Percentiles rank a stretch among this genome's conserved stretches.
phyloP scores from a whole-genome alignment of 1,140 invertebrate genomes.

The Lordiphosa clarofinis region DNA sequence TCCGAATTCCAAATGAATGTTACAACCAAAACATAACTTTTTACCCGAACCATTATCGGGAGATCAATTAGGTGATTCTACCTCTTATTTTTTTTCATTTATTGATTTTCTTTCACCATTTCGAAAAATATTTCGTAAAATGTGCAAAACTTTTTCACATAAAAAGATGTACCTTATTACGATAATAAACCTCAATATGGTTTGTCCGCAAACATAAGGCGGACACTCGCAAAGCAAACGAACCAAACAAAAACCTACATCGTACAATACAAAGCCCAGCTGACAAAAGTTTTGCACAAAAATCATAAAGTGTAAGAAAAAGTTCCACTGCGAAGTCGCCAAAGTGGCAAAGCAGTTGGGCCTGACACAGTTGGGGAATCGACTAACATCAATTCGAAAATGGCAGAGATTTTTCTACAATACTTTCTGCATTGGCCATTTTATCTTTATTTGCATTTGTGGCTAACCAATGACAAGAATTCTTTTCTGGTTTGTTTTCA shows the following conservation, averaged over 20 bases:
- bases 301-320: conserved; percentile 54
- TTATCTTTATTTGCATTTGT: conserved; percentile 16
- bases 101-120: too few relatives aligned
- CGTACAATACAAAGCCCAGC: conserved; percentile 24
- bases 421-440: conserved; percentile 2
- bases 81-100: too few relatives aligned
- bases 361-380: conserved; percentile 27
- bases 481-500: not conserved
- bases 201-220: conserved; percentile 21
- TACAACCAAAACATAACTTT: too few relatives aligned
- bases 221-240: not conserved
- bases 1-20: too few relatives aligned
- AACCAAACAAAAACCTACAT: conserved; percentile 15
- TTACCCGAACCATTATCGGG: too few relatives aligned
- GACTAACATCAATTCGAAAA: conserved; percentile 52
- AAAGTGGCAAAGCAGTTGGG: conserved; percentile 37
- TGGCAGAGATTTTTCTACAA: conserved; percentile 33
- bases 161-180: conserved; percentile 24
- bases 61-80: too few relatives aligned
- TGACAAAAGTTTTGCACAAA: conserved; percentile 53
- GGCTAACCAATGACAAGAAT: conserved; percentile 9
- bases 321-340: conserved; percentile 35
- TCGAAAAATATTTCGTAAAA: conserved; percentile 14
- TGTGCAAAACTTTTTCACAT: conserved; percentile 44
- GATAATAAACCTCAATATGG: conserved; percentile 49